Evolutionary conservation across 92 coral and sea anemone species (phyloP).

Genomic region (Epizoanthus fatuus): DNA sequence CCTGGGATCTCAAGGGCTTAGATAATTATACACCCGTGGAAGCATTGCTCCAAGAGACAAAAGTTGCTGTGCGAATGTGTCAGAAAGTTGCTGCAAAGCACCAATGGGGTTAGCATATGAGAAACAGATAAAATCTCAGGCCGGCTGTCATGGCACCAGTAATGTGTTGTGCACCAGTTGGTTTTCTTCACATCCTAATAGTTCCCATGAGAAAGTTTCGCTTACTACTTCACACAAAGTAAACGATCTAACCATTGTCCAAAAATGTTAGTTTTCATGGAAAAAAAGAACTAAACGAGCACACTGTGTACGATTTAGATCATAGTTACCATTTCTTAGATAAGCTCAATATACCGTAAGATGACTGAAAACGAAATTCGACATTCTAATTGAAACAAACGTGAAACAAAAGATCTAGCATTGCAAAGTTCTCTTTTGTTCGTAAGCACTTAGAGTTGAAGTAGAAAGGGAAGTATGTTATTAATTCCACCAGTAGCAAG

Average conservation of each 20-base stretch:
- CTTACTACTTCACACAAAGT: not conserved
- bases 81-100: slow-evolving; percentile 9
- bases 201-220: slow-evolving; percentile 37
- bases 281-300: not conserved
- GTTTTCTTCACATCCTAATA: not conserved
- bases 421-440: slow-evolving; percentile 1
- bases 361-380: not conserved
- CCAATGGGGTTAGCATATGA: slow-evolving; percentile 9
- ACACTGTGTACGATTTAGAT: not conserved
- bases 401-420: not conserved
- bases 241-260: not conserved
- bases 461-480: not conserved
- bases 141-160: no score
- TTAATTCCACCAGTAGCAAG: not conserved
- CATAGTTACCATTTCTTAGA: not conserved
- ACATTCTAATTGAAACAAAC: not conserved
- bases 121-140: slow-evolving; percentile 17
- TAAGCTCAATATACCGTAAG: not conserved
- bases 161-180: slow-evolving; percentile 32
- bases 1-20: slow-evolving; percentile 23
- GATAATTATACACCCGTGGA: slow-evolving; percentile 45
- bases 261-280: not conserved
- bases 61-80: slow-evolving; percentile 81
- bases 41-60: slow-evolving; percentile 40
- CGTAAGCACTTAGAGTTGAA: not conserved